These are phyloP conservation scores for Paramuricea clavata DNA, from an alignment of 92 coral and sea anemone species.

Conservation along the genomic window DNA sequence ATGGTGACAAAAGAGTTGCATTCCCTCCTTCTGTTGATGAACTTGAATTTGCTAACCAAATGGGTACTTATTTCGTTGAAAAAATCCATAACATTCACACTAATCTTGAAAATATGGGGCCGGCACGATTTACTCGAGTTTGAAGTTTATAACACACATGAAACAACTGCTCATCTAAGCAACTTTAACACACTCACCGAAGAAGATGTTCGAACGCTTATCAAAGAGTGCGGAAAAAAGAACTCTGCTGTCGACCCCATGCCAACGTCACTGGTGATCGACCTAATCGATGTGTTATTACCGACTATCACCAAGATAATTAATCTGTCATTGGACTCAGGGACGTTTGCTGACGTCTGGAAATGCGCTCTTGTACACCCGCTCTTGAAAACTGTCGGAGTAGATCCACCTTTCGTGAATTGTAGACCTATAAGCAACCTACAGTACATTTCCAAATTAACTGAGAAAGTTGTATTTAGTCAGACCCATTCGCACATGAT, in stretches of 20 bases:
- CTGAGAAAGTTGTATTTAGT: not conserved
- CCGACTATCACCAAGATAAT: conserved; percentile 54
- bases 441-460: not conserved
- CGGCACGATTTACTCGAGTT: conserved; percentile 17
- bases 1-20: conserved; percentile 47
- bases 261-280: conserved; percentile 51
- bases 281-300: conserved; percentile 53
- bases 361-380: conserved; percentile 69
- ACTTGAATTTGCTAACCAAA: conserved; percentile 39
- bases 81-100: conserved; percentile 65
- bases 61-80: conserved; percentile 63
- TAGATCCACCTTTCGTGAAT: conserved; percentile 46
- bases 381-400: conserved; percentile 52
- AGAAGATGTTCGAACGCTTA: conserved; percentile 52
- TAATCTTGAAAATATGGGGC: conserved; percentile 55
- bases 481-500: conserved; percentile 5
- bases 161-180: conserved; percentile 12
- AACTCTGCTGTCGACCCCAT: conserved; percentile 48
- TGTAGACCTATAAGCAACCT: conserved; percentile 14
- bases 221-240: conserved; percentile 47
- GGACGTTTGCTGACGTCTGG: conserved; percentile 59
- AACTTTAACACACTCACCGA: conserved; percentile 36
- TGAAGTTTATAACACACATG: conserved; percentile 15
- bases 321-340: conserved; percentile 55
- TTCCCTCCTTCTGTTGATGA: conserved; percentile 59